These are phyloP conservation scores for Chaetops frenatus DNA, from an alignment of 2,113 vertebrate genomes.

Conservation along the genomic window DNA sequence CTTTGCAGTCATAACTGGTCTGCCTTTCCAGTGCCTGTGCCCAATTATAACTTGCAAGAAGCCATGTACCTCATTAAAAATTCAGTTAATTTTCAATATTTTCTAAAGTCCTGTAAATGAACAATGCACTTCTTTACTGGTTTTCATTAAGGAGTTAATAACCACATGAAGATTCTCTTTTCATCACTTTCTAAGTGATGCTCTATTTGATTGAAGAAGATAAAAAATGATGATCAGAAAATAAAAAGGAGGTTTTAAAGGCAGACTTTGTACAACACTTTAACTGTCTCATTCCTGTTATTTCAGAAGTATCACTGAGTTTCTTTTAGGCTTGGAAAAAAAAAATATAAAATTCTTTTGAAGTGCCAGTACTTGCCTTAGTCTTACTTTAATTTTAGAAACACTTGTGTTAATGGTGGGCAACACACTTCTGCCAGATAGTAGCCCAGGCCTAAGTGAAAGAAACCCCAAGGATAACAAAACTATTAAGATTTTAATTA, in stretches of 20 bases:
- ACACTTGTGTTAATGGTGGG: not conserved
- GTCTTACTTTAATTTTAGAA: constrained; percentile 3
- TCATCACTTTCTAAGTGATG: constrained; percentile 21
- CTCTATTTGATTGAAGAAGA: constrained; percentile 49
- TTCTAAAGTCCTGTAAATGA: not conserved
- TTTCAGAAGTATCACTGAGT: not conserved
- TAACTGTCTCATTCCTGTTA: constrained; percentile 14
- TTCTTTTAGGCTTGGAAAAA: constrained; percentile 10
- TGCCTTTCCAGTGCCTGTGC: not conserved
- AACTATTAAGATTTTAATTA: not conserved
- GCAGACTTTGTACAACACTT: constrained; percentile 25
- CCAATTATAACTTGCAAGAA: constrained; percentile 29
- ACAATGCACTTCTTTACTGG: constrained; percentile 30
- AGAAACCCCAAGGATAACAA: not conserved
- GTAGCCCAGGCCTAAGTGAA: not conserved
- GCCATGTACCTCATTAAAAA: not conserved
- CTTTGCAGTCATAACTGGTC: not conserved
- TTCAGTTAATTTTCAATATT: constrained; percentile 34
- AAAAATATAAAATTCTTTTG: not conserved
- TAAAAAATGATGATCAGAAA: constrained; percentile 51
- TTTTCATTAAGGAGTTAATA: constrained; percentile 57
- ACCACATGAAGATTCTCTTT: constrained; percentile 42
- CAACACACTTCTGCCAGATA: not conserved
- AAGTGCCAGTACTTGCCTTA: not conserved
- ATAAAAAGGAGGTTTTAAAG: constrained; percentile 15